A percentile compares a stretch with the other conserved stretches of the same genome.
phyloP scores from a whole-genome alignment of 2,797 vertebrate species.

The Myioborus melanocephalus region DNA sequence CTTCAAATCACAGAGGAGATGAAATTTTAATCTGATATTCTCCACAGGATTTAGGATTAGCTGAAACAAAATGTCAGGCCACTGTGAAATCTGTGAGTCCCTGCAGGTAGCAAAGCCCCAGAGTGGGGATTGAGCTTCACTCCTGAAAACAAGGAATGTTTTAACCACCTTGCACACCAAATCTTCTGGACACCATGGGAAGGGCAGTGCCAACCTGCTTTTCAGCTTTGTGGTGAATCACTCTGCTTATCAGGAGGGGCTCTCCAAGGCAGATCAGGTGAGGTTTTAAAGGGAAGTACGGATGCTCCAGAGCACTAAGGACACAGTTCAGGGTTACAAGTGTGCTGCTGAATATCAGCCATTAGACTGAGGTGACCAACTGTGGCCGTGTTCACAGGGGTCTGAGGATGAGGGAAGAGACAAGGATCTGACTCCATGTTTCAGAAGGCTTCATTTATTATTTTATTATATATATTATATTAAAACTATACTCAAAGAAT shows the following conservation, averaged over 20 bases:
- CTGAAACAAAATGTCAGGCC: background rate
- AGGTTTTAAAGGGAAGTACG: background rate
- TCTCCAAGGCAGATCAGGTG: background rate
- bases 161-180: background rate
- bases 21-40: background rate
- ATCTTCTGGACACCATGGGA: background rate
- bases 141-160: background rate
- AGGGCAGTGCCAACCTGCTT: accelerated
- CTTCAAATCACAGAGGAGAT: background rate
- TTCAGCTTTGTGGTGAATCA: background rate
- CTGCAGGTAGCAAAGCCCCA: background rate
- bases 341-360: background rate
- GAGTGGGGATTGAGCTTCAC: background rate
- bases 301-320: background rate
- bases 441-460: no score
- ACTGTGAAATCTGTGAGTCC: background rate
- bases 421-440: no score
- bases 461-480: no score
- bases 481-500: no score
- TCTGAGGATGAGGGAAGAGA: no score
- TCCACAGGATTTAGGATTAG: background rate
- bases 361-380: background rate
- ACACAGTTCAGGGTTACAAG: background rate
- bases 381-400: no score
- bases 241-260: accelerated